phyloP scores from a whole-genome alignment of 2,797 vertebrate genomes.

The Trichosurus vulpecula region DNA sequence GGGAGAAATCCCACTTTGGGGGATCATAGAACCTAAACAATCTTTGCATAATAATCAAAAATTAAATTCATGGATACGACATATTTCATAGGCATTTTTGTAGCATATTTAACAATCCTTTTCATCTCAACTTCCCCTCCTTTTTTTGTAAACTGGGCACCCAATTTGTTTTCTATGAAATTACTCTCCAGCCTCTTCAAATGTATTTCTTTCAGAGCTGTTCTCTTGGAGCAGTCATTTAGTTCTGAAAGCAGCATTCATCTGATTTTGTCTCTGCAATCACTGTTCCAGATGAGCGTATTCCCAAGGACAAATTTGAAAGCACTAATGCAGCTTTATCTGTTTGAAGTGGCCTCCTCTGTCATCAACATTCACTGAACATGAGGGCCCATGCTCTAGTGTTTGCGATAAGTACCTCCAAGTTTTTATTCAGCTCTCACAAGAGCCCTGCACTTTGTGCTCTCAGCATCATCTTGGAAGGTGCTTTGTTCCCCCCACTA shows the following conservation, averaged over 20 bases:
- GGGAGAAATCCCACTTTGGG: constrained; percentile 6
- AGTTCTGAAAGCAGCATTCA: constrained; percentile 78
- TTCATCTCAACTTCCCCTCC: background rate
- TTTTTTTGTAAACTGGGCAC: constrained; percentile 17
- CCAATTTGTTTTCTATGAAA: constrained; percentile 79
- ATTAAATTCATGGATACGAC: constrained; percentile 44
- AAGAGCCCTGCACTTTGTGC: constrained; percentile 51
- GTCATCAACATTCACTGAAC: constrained; percentile 58
- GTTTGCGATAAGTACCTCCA: constrained; percentile 60
- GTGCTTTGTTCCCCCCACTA: constrained; percentile 32
- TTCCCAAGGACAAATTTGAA: constrained; percentile 80
- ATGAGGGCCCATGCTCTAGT: constrained; percentile 17
- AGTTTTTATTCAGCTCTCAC: constrained; percentile 67
- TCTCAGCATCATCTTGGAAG: constrained; percentile 56
- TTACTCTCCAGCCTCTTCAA: constrained; percentile 76
- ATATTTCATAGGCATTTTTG: constrained; percentile 18
- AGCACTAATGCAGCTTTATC: constrained; percentile 77
- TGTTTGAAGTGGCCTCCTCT: constrained; percentile 77
- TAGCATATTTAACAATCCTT: constrained; percentile 37
- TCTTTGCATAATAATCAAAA: constrained; percentile 41
- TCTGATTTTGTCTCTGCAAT: constrained; percentile 77
- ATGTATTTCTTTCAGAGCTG: constrained; percentile 71
- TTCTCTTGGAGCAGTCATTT: constrained; percentile 79
- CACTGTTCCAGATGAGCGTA: constrained; percentile 72
- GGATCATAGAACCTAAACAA: background rate